Percentiles rank a stretch among this genome's conserved stretches.
phyloP scores from a whole-genome alignment of 1,140 invertebrate genomes.

The Heliconius eleuchia region DNA sequence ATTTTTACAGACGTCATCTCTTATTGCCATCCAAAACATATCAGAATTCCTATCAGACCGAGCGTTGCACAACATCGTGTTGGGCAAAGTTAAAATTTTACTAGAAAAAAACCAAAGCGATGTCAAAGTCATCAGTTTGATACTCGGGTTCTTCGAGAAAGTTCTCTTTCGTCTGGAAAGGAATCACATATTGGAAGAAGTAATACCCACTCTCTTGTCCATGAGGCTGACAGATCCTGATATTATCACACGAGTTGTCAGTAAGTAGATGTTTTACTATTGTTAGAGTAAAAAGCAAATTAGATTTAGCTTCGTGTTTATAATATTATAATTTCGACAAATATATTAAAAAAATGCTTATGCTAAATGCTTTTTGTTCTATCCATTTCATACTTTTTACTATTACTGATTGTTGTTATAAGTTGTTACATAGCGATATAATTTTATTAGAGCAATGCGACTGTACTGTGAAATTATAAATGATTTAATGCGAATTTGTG shows the following conservation, averaged over 20 bases:
- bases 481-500: not conserved
- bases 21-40: conserved; percentile 93
- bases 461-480: not conserved
- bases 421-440: not conserved
- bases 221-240: conserved; percentile 93
- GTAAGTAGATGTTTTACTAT: conserved; percentile 83
- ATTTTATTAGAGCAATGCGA: not conserved
- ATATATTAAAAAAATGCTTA: not conserved
- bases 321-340: not conserved
- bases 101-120: conserved; percentile 93
- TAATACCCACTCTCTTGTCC: conserved; percentile 94
- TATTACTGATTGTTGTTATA: not conserved
- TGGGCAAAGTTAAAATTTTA: conserved; percentile 93
- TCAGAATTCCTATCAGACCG: conserved; percentile 92
- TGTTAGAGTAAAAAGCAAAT: not conserved
- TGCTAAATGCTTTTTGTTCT: not conserved
- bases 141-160: conserved; percentile 89
- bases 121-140: conserved; percentile 88
- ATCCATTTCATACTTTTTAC: not conserved
- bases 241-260: conserved; percentile 89
- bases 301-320: not conserved
- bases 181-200: conserved; percentile 92
- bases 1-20: conserved; percentile 89
- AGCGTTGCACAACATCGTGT: conserved; percentile 89
- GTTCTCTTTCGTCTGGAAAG: conserved; percentile 93